Conservation (phyloP, 1,140 invertebrate genomes). For the Drosophila murphyi region DNA sequence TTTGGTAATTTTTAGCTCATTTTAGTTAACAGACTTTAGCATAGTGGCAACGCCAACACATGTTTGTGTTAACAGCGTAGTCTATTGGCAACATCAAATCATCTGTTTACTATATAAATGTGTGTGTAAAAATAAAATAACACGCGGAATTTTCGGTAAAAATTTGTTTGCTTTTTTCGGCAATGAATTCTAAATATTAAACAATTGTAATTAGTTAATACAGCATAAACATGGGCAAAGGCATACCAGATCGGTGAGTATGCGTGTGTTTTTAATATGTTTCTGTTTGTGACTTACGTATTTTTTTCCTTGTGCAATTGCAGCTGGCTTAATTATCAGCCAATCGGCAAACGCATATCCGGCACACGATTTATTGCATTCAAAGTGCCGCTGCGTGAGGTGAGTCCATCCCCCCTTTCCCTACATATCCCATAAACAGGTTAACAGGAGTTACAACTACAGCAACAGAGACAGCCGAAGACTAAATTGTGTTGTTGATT, state of each 20-base stretch:
- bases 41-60: conserved; percentile 6
- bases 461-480: conserved; percentile 3
- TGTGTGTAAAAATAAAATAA: conserved; percentile 5
- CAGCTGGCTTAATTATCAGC: conserved; percentile 90
- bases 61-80: conserved; percentile 23
- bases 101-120: conserved; percentile 5
- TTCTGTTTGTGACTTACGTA: conserved; percentile 15
- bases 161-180: not conserved
- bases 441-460: conserved; percentile 38
- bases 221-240: conserved; percentile 33
- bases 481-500: conserved; percentile 52
- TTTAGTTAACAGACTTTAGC: conserved; percentile 23
- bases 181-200: not conserved
- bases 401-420: conserved; percentile 84
- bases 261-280: not conserved
- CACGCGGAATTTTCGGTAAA: conserved; percentile 9
- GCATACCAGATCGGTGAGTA: conserved; percentile 63
- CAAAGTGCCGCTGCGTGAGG: conserved; percentile 90
- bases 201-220: not conserved
- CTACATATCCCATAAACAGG: conserved; percentile 49
- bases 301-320: conserved; percentile 52
- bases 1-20: conserved; percentile 38
- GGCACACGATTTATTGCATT: conserved; percentile 90
- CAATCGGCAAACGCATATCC: conserved; percentile 87
- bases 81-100: conserved; percentile 9